Conservation (phyloP, 1,140 invertebrate species). For the Lanistes nyassanus region DNA sequence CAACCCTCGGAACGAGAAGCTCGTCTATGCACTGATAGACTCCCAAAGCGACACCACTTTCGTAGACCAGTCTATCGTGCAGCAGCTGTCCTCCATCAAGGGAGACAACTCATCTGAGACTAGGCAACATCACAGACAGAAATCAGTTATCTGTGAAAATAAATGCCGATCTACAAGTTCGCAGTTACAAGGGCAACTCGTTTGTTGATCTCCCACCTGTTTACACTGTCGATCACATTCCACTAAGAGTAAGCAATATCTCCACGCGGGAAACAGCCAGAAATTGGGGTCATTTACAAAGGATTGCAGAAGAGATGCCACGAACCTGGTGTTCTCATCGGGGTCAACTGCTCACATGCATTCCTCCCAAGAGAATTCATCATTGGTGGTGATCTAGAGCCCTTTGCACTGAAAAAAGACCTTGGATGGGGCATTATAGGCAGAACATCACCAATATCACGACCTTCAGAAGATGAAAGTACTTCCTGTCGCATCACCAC, state of each 20-base stretch:
- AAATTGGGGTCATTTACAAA: not conserved
- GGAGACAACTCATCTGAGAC: not conserved
- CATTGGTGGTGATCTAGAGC: not conserved
- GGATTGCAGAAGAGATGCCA: too few species aligned
- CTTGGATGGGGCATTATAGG: slow-evolving; percentile 14
- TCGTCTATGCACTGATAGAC: not conserved
- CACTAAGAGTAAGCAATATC: not conserved
- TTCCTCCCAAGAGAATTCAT: slow-evolving; percentile 3
- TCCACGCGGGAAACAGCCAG: not conserved
- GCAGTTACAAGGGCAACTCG: too few species aligned
- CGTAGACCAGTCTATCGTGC: not conserved
- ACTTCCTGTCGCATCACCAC: not conserved
- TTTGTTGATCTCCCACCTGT: not conserved
- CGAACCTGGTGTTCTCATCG: slow-evolving; percentile 10
- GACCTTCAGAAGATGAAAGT: too few species aligned
- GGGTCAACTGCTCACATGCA: not conserved
- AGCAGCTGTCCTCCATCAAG: not conserved
- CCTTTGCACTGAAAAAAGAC: slow-evolving; percentile 8
- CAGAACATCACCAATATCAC: not conserved
- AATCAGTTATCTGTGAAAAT: not conserved
- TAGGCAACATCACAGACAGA: not conserved
- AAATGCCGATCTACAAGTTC: not conserved
- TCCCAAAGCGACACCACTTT: slow-evolving; percentile 4
- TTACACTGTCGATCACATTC: not conserved
- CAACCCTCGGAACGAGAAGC: too few species aligned